Evolutionary conservation across 2,113 vertebrate genomes (phyloP), one percentile per base, ranked within the genome.

Genomic region (Anarrhichthys ocellatus): DNA sequence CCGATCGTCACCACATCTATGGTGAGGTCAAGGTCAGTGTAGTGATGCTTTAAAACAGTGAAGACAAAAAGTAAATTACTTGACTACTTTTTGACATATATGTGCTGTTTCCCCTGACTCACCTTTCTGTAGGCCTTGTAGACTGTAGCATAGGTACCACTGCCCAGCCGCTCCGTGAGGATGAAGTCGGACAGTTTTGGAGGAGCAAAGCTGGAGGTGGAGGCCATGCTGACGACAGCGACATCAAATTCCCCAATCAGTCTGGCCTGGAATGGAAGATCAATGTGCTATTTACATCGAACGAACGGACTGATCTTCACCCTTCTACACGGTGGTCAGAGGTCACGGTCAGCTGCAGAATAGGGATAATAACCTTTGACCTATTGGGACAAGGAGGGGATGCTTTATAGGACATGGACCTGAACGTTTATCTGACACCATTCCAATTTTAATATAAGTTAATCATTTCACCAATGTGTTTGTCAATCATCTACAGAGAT

Each of bases 51-150:
- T 2, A 54, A 54, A 54, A 54, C 44, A 54, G 50, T n/a, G 22
- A n/a, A n/a, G 22, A 54, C 9, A n/a, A 36, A 5, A 48, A 9
- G 48, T 34, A 2, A 22, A 38, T 34, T 4, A 38, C 27, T 9
- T 48, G 44, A 36, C 11, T 13, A 32, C 7, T 52, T 24, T n/a
- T 29, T 22, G 40, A 24, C 6, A 15, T 24, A 6, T 11, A 0
- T 32, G 2, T 24, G 9, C 15, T 8, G 48, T n/a, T 62, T 64
- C 34, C 0, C 5, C 17, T 29, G 18, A 18, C 94, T 56, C 87
- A 97, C 98, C 96, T 99, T 99, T 85, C 97, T 94, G 92, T 98
- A 99, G 79, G 97, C 98, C 93, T 99, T 99, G 84, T 98, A 99
- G 38, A 99, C 98, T 0, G 96, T 98, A 54, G 98, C 98, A 69